Conservation (phyloP, 1,140 invertebrate genomes). For the Oedothorax gibbosus region DNA sequence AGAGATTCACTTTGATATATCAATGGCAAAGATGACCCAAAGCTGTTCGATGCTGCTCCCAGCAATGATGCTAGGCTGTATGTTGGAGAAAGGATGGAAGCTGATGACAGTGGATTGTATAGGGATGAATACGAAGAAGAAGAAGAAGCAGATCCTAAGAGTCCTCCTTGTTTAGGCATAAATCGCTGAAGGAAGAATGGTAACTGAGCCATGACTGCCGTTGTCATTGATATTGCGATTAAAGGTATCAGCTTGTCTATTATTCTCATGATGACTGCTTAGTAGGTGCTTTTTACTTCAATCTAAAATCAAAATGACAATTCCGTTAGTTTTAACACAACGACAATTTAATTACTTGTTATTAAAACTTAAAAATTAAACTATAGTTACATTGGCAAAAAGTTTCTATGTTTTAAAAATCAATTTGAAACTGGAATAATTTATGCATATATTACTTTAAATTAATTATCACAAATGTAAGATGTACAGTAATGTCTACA, state of each 20-base stretch:
- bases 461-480: no score
- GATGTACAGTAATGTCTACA: no score
- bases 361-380: no score
- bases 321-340: no score
- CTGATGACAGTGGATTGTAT: conserved; percentile 1
- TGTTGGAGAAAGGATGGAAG: conserved; percentile 13
- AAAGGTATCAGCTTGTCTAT: conserved; percentile 19
- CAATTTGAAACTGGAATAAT: no score
- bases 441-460: no score
- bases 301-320: no score
- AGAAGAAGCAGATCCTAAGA: not conserved
- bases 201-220: conserved; percentile 14
- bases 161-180: conserved; percentile 12
- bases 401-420: no score
- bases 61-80: not conserved
- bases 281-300: not conserved
- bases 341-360: no score
- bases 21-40: not conserved
- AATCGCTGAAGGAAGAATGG: conserved; percentile 48
- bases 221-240: not conserved
- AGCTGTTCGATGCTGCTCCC: not conserved
- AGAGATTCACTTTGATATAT: not conserved
- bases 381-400: no score
- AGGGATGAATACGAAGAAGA: conserved; percentile 4
- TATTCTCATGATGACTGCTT: not conserved